These are phyloP conservation scores for Nyctereutes procyonoides DNA, from an alignment of 2,113 vertebrate genomes.

Conservation along the genomic window DNA sequence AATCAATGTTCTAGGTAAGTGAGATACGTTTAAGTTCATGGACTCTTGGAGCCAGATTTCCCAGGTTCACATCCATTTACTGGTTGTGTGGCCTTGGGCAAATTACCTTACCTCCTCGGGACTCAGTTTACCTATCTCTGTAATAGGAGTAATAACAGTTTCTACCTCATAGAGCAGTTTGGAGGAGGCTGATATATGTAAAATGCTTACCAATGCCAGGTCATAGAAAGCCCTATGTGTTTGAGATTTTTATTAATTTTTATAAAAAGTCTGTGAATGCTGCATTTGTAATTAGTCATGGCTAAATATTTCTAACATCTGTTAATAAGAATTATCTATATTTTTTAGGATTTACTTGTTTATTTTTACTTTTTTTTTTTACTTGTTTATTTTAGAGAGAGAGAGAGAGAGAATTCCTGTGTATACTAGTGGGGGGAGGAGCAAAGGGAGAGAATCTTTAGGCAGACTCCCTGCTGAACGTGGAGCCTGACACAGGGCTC, in stretches of 20 bases:
- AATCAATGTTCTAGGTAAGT: background rate
- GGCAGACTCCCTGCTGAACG: background rate
- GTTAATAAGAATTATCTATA: background rate
- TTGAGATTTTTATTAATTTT: background rate
- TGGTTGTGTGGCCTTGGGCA: background rate
- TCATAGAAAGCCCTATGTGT: background rate
- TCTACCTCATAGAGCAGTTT: background rate
- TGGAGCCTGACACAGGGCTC: background rate
- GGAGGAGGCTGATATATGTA: background rate
- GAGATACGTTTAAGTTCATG: background rate
- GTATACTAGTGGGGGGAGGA: background rate
- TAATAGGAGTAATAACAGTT: background rate
- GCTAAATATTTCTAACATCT: background rate
- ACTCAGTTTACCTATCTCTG: background rate
- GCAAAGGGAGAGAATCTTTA: background rate
- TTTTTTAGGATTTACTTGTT: background rate
- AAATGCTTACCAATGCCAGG: background rate
- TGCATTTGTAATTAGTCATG: background rate
- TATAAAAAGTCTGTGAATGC: background rate
- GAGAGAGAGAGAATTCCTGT: background rate
- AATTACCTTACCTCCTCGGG: background rate
- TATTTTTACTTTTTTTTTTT: background rate
- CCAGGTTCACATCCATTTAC: background rate
- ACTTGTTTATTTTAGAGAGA: background rate
- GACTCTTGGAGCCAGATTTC: background rate